phyloP scores from a whole-genome alignment of 2,113 vertebrate genomes.

The Antechinus flavipes region DNA sequence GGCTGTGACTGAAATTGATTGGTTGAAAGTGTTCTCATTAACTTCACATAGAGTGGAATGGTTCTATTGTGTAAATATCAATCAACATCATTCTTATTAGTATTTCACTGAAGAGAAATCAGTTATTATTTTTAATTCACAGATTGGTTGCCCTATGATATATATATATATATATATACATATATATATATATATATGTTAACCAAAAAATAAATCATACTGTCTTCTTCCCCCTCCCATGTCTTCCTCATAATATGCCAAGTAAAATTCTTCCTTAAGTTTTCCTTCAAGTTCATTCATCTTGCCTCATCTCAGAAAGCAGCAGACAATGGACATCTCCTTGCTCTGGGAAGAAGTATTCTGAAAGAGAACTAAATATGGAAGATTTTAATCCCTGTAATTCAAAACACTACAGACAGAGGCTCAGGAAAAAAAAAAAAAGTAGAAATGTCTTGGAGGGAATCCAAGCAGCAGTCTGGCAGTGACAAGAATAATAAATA shows the following conservation, averaged over 20 bases:
- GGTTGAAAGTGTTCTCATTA: background rate
- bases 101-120: background rate
- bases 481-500: constrained; percentile 48
- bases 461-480: constrained; percentile 42
- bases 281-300: constrained; percentile 39
- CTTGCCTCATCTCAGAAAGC: constrained; percentile 32
- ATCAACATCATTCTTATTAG: background rate
- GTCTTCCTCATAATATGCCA: background rate
- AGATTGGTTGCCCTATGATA: background rate
- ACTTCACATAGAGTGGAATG: background rate
- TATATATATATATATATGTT: background rate
- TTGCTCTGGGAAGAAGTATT: constrained; percentile 32
- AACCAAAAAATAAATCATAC: background rate
- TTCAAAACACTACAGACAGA: constrained; percentile 11
- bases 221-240: background rate
- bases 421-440: constrained; percentile 57
- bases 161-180: no score
- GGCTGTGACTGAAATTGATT: background rate
- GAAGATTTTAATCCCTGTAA: constrained; percentile 62
- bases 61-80: background rate
- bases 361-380: constrained; percentile 37
- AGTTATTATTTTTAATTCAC: background rate
- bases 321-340: constrained; percentile 42
- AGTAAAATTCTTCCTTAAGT: constrained; percentile 34
- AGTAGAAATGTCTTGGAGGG: constrained; percentile 41